These are phyloP conservation scores for Abrostola tripartita DNA, from an alignment of 2,888 invertebrate genomes.

Conservation along the genomic window DNA sequence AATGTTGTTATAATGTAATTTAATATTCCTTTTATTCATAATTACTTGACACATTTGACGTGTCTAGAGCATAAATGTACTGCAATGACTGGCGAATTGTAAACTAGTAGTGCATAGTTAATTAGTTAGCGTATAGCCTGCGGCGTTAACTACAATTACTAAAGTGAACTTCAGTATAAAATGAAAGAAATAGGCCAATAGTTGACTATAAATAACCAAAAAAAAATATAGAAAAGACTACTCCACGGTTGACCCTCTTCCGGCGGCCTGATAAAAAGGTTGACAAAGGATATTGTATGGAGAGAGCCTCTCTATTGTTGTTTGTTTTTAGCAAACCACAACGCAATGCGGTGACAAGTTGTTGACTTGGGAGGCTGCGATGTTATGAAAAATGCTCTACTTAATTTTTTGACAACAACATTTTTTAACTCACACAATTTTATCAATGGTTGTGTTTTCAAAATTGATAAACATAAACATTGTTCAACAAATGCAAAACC, in stretches of 20 bases:
- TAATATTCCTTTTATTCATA: too few relatives aligned
- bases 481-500: neutral
- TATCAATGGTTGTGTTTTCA: neutral
- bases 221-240: slow-evolving; percentile 14
- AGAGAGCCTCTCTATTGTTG: slow-evolving; percentile 82
- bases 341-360: slow-evolving; percentile 82
- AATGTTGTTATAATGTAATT: too few relatives aligned
- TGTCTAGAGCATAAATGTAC: too few relatives aligned
- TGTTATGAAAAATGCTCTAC: slow-evolving; percentile 68
- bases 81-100: neutral
- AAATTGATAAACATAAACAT: too few relatives aligned
- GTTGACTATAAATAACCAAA: too few relatives aligned
- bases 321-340: slow-evolving; percentile 83
- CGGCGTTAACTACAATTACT: neutral
- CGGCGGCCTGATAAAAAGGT: slow-evolving; percentile 81
- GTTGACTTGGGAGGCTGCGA: slow-evolving; percentile 72
- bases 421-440: neutral
- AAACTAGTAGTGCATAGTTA: slow-evolving; percentile 1
- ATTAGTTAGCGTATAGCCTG: neutral
- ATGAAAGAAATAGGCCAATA: too few relatives aligned
- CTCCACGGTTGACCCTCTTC: slow-evolving; percentile 64
- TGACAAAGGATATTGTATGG: slow-evolving; percentile 88
- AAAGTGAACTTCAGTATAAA: too few relatives aligned
- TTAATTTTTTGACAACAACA: slow-evolving; percentile 1
- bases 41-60: neutral